Evolutionary conservation across 2,888 invertebrate genomes (phyloP).

Genomic region (Ptychoptera albimana): DNA sequence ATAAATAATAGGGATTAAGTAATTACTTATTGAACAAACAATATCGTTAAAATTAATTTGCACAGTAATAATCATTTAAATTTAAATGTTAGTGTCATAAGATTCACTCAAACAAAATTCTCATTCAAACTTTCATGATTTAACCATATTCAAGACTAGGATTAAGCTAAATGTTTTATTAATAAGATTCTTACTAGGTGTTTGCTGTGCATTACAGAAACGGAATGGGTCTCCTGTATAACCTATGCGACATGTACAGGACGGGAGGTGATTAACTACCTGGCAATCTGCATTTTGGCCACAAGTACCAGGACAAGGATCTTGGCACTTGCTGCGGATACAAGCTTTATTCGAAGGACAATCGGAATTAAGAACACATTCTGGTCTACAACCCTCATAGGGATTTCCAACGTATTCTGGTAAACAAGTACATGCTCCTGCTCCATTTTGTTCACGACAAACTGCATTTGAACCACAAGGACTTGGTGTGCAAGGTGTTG

Average conservation of each 20-base stretch:
- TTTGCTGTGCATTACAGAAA: conserved; percentile 37
- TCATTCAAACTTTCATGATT: too few relatives aligned
- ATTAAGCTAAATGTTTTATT: conserved; percentile 10
- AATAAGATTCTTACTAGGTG: conserved; percentile 39
- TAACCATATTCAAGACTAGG: neutral
- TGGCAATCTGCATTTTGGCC: conserved; percentile 56
- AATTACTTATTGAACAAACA: conserved; percentile 10
- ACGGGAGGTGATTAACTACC: conserved; percentile 58
- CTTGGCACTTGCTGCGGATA: conserved; percentile 55
- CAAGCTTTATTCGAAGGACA: conserved; percentile 59
- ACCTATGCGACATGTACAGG: conserved; percentile 49
- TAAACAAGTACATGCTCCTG: conserved; percentile 46
- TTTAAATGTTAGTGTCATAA: conserved; percentile 10
- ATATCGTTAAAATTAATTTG: conserved; percentile 2
- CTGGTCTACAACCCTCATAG: conserved; percentile 56
- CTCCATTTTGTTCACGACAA: conserved; percentile 42
- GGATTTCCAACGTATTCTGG: conserved; percentile 46
- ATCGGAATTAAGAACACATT: conserved; percentile 65
- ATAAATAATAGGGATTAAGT: neutral
- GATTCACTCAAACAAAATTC: conserved; percentile 8
- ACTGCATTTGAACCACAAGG: conserved; percentile 66
- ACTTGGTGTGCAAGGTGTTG: conserved; percentile 45
- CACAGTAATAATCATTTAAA: too few relatives aligned
- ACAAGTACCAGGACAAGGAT: conserved; percentile 66
- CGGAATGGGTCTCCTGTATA: conserved; percentile 57